Base-by-base conservation (phyloP, 2,888 invertebrate genomes). In the Campoplex nolae region DNA sequence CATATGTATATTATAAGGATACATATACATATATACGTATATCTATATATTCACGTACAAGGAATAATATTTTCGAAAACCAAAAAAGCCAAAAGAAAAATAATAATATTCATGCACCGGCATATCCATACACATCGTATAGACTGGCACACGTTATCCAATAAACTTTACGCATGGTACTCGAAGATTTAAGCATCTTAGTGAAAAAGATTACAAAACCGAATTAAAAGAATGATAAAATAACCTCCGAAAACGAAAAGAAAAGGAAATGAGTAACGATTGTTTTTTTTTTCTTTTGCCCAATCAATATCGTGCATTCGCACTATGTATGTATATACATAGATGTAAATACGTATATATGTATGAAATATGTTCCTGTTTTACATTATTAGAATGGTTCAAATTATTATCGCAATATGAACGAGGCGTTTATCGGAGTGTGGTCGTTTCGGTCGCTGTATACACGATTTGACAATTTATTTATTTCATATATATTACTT, bases 291-390 rank as follows among this genome's bases (percentile, higher is more conserved):
- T 23, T 23, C 0, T 23, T 88, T 86, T 78, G 84, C 84, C 83
- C 85, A 86, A 85, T 85, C 73, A 73, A 83, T 83, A 86, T 88
- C 84, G 80, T 88, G 86, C 74, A 88, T 82, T 86, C 84, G 84
- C 81, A 81, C 84, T 84, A 84, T 82, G 78, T 71, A 48, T 65
- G 38, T 73, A 70, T 65, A 81, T 65, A 74, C 48, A 73, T 74
- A 56, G n/a, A 54, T 62, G 1, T 62, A 6, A 62, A 62, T 62
- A 32, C 62, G 32, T 32, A 62, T 32, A 58, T 58, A 32, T 58
- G 16, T 62, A 32, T 58, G 32, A 32, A 51, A 73, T 85, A 77
- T 86, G 84, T 76, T 56, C 84, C 83, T 85, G 86, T 86, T 83
- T 83, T 81, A 87, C 84, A 74, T 45, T 45, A 13, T 85, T 83